Conservation (phyloP, 2,797 vertebrate genomes). For the Gephyroberyx darwinii region DNA sequence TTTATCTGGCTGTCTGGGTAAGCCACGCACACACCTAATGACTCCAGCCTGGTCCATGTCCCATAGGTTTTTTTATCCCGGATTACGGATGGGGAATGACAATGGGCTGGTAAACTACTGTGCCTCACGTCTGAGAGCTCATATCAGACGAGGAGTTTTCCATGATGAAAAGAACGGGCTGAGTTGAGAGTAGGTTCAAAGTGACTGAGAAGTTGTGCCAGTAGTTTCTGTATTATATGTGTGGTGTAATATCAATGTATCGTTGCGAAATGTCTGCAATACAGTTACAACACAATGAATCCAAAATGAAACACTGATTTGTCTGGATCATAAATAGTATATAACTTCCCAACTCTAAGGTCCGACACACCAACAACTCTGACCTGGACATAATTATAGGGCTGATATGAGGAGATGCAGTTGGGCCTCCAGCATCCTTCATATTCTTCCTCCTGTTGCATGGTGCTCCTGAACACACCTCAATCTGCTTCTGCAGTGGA, state of each 20-base stretch:
- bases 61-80: constrained; percentile 79
- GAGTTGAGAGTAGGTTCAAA: constrained; percentile 54
- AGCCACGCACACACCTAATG: constrained; percentile 82
- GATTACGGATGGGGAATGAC: constrained; percentile 79
- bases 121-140: constrained; percentile 59
- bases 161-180: constrained; percentile 43
- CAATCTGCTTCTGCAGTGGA: constrained; percentile 78
- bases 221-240: constrained; percentile 27
- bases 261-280: constrained; percentile 16
- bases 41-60: constrained; percentile 74
- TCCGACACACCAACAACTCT: constrained; percentile 56
- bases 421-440: constrained; percentile 63
- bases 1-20: constrained; percentile 82
- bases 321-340: constrained; percentile 50
- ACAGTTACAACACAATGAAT: constrained; percentile 3
- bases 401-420: constrained; percentile 45
- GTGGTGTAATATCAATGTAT: not conserved
- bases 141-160: constrained; percentile 61
- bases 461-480: constrained; percentile 69
- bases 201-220: constrained; percentile 58
- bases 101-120: constrained; percentile 73
- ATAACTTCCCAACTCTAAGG: constrained; percentile 51
- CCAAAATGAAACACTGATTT: constrained; percentile 36
- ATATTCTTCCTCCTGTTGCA: constrained; percentile 50
- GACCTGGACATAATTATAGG: constrained; percentile 42